Base-by-base conservation (phyloP, 2,888 invertebrate species). In the Leptinotarsa peninsularis region DNA sequence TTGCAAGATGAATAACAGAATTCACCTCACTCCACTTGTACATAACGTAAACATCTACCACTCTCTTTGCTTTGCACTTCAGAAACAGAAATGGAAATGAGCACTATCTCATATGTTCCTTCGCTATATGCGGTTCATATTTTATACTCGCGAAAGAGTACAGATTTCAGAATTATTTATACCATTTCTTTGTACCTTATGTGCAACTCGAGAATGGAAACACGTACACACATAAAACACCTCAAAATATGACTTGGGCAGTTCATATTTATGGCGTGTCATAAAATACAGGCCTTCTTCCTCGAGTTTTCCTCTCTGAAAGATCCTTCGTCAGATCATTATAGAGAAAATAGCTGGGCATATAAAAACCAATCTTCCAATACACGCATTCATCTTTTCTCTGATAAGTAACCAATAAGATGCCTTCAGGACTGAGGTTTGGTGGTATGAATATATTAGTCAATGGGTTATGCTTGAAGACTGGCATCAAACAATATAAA, bases 251-350 rank as follows among this genome's bases (percentile, higher is more conserved):
- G 68, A 49, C 69, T 43, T 50, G 63, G 68, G 54, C 52, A 74
- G 71, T 66, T 72, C 71, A 72, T 58, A 76, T 76, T 74, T 76
- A 72, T 74, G 74, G 49, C 68, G 27, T 66, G 63, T 58, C 78
- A 74, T 78, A 74, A 75, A 78, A 66, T 56, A 17, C 66, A 54
- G 23, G 49, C 49, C 54, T 50, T 63, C 18, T 52, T 54, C n/a
- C 18, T 27, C n/a, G 52, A 60, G 63, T 15, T 60, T 58, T 70
- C 43, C 58, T 18, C 54, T 21, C 27, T n/a, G 21, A 13, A n/a
- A 66, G 21, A 43, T 5, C 43, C 7, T 58, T 18, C 4, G 23
- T 21, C n/a, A 10, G 10, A 58, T 58, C n/a, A 23, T 14, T 3
- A 23, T 52, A 10, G 43, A 43, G 7, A 33, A 33, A 33, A 33